Conservation (phyloP, 1,140 invertebrate genomes). For the Aethina tumida region DNA sequence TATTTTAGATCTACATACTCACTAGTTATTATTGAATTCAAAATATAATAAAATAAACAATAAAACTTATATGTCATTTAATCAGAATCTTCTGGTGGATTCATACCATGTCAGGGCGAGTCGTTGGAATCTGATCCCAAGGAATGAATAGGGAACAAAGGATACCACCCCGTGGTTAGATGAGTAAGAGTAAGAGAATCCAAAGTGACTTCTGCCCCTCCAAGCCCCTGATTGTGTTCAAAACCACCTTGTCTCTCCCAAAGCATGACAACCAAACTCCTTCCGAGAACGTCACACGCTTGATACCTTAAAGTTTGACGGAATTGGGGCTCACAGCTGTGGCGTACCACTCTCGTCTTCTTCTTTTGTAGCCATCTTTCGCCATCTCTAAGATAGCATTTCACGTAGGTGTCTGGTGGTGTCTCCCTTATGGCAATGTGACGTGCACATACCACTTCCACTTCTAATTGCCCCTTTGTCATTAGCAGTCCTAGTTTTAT, state of each 20-base stretch:
- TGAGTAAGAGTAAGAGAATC: conserved; percentile 68
- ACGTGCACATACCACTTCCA: conserved; percentile 59
- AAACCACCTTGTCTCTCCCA: conserved; percentile 81
- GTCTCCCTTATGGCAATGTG: conserved; percentile 41
- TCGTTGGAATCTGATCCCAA: conserved; percentile 59
- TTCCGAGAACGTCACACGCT: conserved; percentile 73
- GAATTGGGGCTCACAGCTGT: conserved; percentile 71
- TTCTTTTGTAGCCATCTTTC: conserved; percentile 81
- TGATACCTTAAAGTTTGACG: conserved; percentile 81
- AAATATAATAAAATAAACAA: no score
- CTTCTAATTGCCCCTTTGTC: conserved; percentile 83
- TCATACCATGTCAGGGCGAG: conserved; percentile 48
- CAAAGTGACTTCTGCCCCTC: conserved; percentile 73
- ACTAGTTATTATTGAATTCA: no score
- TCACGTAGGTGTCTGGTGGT: conserved; percentile 80
- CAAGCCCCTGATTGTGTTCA: conserved; percentile 78
- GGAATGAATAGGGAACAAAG: conserved; percentile 71
- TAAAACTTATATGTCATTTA: no score
- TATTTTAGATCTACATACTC: no score
- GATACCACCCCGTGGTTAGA: conserved; percentile 79
- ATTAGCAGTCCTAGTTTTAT: conserved; percentile 80
- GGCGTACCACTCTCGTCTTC: conserved; percentile 69
- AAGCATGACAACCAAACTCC: conserved; percentile 72
- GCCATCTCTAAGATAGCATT: conserved; percentile 83
- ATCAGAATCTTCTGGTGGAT: conserved; percentile 3